Percentiles rank a stretch among this genome's conserved stretches.
phyloP scores from a whole-genome alignment of 2,797 vertebrate species.

The Yasuhikotakia modesta region DNA sequence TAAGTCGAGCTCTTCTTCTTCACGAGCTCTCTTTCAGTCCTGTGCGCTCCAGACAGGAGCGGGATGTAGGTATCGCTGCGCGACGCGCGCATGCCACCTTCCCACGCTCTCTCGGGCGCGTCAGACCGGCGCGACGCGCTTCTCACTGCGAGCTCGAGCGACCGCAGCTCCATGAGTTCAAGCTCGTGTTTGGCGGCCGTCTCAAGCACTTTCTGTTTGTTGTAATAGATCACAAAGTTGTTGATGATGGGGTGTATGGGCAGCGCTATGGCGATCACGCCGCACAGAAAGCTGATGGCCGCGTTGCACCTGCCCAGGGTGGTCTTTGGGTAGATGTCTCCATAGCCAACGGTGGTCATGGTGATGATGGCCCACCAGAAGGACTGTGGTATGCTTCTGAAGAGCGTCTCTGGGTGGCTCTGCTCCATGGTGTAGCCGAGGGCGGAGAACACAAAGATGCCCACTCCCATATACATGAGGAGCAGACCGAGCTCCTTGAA shows the following conservation, averaged over 20 bases:
- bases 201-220: constrained; percentile 93
- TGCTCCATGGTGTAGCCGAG: constrained; percentile 97
- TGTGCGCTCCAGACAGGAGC: constrained; percentile 76
- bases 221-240: constrained; percentile 96
- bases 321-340: constrained; percentile 97
- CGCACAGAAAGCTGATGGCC: constrained; percentile 94
- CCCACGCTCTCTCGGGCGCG: constrained; percentile 43
- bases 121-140: constrained; percentile 58
- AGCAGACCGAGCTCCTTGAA: constrained; percentile 94
- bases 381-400: constrained; percentile 96
- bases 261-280: constrained; percentile 93
- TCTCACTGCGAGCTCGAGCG: constrained; percentile 65
- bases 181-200: constrained; percentile 93
- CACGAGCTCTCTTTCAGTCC: constrained; percentile 75
- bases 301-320: constrained; percentile 94
- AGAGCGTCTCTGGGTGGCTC: constrained; percentile 93
- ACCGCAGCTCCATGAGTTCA: constrained; percentile 92
- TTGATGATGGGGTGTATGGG: constrained; percentile 98
- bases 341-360: constrained; percentile 97
- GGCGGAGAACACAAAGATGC: constrained; percentile 97
- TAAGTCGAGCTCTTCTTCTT: constrained; percentile 59
- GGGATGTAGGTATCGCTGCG: constrained; percentile 83
- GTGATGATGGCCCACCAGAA: constrained; percentile 99
- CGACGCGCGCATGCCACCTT: constrained; percentile 63
- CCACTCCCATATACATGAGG: constrained; percentile 96